phyloP scores from a whole-genome alignment of 2,113 vertebrate genomes.

The Leptodactylus fuscus region DNA sequence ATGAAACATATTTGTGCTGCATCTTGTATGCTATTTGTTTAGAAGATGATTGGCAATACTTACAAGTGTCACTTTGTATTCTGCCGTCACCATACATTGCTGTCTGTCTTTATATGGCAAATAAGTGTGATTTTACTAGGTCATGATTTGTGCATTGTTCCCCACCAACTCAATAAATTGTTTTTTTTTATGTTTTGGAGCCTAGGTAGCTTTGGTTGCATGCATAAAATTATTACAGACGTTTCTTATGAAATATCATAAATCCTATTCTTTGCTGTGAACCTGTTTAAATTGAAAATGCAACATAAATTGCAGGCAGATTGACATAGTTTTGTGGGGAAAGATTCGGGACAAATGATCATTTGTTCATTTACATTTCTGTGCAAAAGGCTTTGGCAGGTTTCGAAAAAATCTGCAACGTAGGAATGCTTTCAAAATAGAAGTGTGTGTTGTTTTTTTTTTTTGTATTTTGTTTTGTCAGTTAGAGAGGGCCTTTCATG shows the following conservation, averaged over 20 bases:
- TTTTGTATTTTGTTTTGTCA: too few relatives aligned
- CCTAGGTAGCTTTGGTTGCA: not conserved
- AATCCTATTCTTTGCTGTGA: too few relatives aligned
- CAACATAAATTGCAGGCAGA: too few relatives aligned
- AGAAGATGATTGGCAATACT: not conserved
- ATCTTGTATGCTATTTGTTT: not conserved
- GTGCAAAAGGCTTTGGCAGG: too few relatives aligned
- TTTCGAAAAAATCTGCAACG: too few relatives aligned
- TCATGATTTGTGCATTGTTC: not conserved
- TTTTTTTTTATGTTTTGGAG: slow-evolving; percentile 22
- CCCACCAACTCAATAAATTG: not conserved
- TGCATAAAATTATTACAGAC: not conserved
- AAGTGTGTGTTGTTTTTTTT: too few relatives aligned
- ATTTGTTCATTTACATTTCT: too few relatives aligned
- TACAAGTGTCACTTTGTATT: not conserved
- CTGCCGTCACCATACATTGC: not conserved
- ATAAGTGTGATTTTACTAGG: not conserved
- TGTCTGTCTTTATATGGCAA: not conserved
- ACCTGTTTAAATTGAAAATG: too few relatives aligned
- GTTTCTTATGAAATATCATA: not conserved
- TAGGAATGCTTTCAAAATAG: too few relatives aligned
- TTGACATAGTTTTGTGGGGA: too few relatives aligned
- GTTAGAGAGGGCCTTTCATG: too few relatives aligned
- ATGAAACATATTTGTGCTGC: not conserved
- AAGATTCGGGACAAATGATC: too few relatives aligned